Percentiles rank a stretch among this genome's conserved stretches.
phyloP scores from a whole-genome alignment of 2,113 vertebrate species.

The Podarcis raffonei region DNA sequence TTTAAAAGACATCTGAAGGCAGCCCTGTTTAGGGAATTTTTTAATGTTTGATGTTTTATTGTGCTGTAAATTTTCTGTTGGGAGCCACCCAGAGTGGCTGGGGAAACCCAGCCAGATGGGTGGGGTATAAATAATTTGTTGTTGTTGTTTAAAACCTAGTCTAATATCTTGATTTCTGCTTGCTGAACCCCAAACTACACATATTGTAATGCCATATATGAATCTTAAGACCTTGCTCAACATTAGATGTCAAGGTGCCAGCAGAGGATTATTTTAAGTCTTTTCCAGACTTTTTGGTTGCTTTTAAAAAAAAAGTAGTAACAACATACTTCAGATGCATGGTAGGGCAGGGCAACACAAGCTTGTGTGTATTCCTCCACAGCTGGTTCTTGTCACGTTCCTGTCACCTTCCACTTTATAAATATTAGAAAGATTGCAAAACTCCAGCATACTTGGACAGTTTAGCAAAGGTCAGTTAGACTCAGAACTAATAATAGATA shows the following conservation, averaged over 20 bases:
- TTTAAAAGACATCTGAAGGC: no score
- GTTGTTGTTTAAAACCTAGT: neutral
- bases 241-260: neutral
- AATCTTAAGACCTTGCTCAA: neutral
- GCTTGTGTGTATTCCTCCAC: no score
- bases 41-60: no score
- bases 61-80: no score
- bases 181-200: neutral
- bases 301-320: neutral
- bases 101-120: no score
- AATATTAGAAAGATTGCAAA: neutral
- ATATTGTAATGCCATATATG: neutral
- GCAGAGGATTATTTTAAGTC: neutral
- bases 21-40: no score
- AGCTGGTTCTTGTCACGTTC: neutral
- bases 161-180: neutral
- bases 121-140: no score
- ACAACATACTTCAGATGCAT: neutral
- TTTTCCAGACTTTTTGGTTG: neutral
- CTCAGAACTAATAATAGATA: neutral
- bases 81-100: no score
- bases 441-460: neutral
- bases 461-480: neutral
- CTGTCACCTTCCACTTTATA: no score
- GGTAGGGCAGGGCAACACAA: neutral